A percentile compares a stretch with the other conserved stretches of the same genome.
These are phyloP conservation scores for Hydropsyche tenuis DNA, from an alignment of 1,140 invertebrate species.

Conservation along the genomic window DNA sequence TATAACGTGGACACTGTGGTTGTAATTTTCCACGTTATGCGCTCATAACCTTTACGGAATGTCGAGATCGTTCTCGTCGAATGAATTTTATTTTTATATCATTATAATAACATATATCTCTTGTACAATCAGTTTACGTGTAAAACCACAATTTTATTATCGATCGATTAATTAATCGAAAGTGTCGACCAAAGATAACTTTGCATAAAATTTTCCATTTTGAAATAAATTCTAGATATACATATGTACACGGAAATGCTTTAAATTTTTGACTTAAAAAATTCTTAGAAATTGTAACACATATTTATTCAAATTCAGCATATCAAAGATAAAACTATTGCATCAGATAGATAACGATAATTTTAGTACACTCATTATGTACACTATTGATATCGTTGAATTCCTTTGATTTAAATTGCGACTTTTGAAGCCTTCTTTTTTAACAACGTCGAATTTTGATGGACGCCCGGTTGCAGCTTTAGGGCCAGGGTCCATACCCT, in stretches of 20 bases:
- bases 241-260: slow-evolving; percentile 22
- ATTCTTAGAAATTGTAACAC: neutral
- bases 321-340: neutral
- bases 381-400: neutral
- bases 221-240: no score
- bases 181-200: no score
- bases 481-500: slow-evolving; percentile 17
- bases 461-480: neutral
- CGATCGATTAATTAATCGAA: no score
- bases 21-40: neutral
- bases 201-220: no score
- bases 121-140: neutral
- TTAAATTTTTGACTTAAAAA: neutral
- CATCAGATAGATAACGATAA: slow-evolving; percentile 1
- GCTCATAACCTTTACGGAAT: slow-evolving; percentile 11
- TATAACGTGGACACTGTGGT: no score
- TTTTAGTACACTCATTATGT: neutral
- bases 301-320: neutral
- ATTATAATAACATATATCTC: neutral
- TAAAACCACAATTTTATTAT: slow-evolving; percentile 15
- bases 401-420: no score
- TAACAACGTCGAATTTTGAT: neutral
- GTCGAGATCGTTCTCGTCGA: slow-evolving; percentile 3
- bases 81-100: neutral
- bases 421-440: neutral